These are phyloP conservation scores for Syrphus vitripennis DNA, from an alignment of 2,888 invertebrate species.

Conservation along the genomic window DNA sequence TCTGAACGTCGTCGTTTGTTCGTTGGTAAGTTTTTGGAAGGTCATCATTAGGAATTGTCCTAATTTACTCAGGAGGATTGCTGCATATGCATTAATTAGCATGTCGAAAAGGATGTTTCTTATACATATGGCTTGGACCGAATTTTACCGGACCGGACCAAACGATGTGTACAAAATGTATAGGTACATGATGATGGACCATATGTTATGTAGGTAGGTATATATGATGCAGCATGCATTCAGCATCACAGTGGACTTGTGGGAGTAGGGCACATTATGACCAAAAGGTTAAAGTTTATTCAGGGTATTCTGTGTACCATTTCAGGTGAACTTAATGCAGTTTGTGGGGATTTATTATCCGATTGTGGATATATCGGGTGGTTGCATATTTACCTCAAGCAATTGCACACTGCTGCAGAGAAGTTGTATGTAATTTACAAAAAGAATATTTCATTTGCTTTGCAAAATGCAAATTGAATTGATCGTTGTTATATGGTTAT, in stretches of 20 bases:
- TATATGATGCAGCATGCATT: too few species aligned
- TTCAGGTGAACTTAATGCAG: constrained; percentile 21
- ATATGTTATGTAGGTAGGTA: background rate
- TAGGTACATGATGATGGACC: background rate
- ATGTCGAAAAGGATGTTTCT: constrained; percentile 59
- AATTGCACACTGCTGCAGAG: background rate
- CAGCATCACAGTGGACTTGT: background rate
- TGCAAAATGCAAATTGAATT: constrained; percentile 66
- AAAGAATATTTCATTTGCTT: constrained; percentile 56
- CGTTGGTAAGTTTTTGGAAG: constrained; percentile 19
- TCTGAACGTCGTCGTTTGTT: background rate
- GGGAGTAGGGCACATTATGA: constrained; percentile 1
- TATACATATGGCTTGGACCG: background rate
- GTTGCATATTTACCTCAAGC: constrained; percentile 36
- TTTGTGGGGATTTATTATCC: constrained; percentile 64
- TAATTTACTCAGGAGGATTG: constrained; percentile 69
- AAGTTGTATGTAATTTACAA: constrained; percentile 63
- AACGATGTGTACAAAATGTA: background rate
- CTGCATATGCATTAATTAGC: constrained; percentile 67
- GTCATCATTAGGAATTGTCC: constrained; percentile 67
- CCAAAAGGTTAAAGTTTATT: constrained; percentile 66
- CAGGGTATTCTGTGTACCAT: constrained; percentile 38
- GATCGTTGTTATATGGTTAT: constrained; percentile 12
- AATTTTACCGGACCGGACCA: background rate
- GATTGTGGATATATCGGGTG: constrained; percentile 40